phyloP scores from a whole-genome alignment of 2,797 vertebrate species.

The Gambelia wislizenii region DNA sequence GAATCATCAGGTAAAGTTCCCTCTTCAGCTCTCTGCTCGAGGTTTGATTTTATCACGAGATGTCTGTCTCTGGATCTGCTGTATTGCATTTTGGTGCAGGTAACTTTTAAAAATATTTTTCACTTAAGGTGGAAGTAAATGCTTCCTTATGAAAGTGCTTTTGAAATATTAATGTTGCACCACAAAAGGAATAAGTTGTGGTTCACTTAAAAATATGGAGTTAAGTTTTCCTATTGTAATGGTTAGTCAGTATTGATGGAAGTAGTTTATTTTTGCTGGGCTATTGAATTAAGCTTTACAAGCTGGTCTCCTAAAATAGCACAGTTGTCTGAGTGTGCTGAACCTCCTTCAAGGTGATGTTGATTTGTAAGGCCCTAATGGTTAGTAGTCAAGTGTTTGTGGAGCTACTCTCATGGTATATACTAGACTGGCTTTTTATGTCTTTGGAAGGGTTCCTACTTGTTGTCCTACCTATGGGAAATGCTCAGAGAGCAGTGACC shows the following conservation, averaged over 20 bases:
- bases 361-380: no score
- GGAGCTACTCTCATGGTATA: no score
- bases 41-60: background rate
- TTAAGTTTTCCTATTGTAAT: background rate
- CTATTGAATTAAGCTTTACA: constrained; percentile 4
- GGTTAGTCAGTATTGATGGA: background rate
- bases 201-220: background rate
- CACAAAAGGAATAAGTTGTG: background rate
- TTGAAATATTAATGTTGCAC: background rate
- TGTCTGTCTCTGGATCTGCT: background rate
- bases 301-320: background rate
- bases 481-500: no score
- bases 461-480: no score
- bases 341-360: no score
- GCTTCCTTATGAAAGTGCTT: background rate
- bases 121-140: background rate
- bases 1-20: constrained; percentile 8
- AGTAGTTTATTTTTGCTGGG: background rate
- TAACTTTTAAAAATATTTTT: background rate
- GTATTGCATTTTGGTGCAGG: background rate
- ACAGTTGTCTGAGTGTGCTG: no score
- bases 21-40: constrained; percentile 2
- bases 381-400: no score
- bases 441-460: no score
- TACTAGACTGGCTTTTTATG: no score